A percentile compares a stretch with the other conserved stretches of the same genome.
Evolutionary conservation across 2,797 vertebrate species (phyloP).

Genomic region (Squalus acanthias): DNA sequence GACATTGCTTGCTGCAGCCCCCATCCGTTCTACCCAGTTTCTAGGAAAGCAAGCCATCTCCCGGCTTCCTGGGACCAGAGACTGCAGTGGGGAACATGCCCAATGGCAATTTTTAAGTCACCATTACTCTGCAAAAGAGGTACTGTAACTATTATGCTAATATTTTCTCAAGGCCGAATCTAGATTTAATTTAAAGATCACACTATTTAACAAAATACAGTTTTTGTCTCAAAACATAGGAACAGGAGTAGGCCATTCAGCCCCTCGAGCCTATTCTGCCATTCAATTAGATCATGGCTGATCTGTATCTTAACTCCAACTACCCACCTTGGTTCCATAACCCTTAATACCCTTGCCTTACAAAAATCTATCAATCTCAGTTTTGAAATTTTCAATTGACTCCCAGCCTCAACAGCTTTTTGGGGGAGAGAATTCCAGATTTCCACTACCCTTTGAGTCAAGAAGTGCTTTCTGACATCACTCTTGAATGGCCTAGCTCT

Average conservation of each 20-base stretch:
- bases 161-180: not conserved
- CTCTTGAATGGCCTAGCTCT: not conserved
- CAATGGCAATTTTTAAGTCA: not conserved
- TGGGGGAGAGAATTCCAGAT: not conserved
- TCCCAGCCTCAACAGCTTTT: not conserved
- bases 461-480: not conserved
- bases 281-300: not conserved
- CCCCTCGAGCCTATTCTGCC: not conserved
- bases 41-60: not conserved
- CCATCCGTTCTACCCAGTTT: not conserved
- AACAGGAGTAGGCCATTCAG: not conserved
- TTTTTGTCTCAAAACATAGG: not conserved
- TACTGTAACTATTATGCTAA: not conserved
- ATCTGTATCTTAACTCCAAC: not conserved
- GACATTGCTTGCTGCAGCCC: too few relatives aligned
- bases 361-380: not conserved
- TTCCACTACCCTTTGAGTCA: not conserved
- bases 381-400: not conserved
- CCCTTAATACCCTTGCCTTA: not conserved
- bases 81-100: not conserved
- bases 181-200: not conserved
- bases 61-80: not conserved
- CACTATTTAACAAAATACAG: not conserved
- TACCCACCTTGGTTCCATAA: not conserved
- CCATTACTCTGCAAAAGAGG: not conserved